phyloP scores from a whole-genome alignment of 2,113 vertebrate species.

The Chloropsis hardwickii region DNA sequence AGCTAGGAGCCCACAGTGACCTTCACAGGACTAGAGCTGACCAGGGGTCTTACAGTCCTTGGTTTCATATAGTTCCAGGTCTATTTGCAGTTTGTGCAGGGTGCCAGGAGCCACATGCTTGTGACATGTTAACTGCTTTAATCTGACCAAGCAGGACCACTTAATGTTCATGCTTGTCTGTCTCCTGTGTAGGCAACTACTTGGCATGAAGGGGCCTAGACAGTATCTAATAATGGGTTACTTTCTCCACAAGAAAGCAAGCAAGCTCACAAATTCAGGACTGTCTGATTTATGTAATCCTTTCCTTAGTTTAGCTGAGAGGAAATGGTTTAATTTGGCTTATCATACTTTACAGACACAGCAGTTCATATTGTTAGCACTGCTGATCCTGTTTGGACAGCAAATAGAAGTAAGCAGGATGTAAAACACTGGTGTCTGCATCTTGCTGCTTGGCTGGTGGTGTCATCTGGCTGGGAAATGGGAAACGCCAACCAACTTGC shows the following conservation, averaged over 20 bases:
- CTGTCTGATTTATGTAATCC: background rate
- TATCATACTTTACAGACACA: slow-evolving; percentile 54
- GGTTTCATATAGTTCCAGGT: background rate
- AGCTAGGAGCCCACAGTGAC: background rate
- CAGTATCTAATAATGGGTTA: background rate
- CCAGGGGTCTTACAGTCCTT: background rate
- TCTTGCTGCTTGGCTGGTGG: background rate
- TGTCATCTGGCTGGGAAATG: background rate
- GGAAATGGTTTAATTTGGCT: slow-evolving; percentile 42
- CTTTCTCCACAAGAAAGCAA: background rate
- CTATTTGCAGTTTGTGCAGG: background rate
- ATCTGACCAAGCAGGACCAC: background rate
- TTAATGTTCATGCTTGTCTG: background rate
- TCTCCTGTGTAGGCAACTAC: background rate
- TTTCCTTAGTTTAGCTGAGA: slow-evolving; percentile 25
- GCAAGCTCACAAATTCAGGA: background rate
- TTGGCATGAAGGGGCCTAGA: background rate
- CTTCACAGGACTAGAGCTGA: background rate
- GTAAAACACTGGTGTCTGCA: background rate
- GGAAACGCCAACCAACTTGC: background rate
- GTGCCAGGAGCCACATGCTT: background rate
- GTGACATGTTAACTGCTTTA: background rate
- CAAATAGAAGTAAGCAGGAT: slow-evolving; percentile 36
- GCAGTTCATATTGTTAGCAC: slow-evolving; percentile 55
- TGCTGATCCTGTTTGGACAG: slow-evolving; percentile 50